Base-by-base conservation (phyloP, 2,113 vertebrate genomes). In the Hippoglossus stenolepis region DNA sequence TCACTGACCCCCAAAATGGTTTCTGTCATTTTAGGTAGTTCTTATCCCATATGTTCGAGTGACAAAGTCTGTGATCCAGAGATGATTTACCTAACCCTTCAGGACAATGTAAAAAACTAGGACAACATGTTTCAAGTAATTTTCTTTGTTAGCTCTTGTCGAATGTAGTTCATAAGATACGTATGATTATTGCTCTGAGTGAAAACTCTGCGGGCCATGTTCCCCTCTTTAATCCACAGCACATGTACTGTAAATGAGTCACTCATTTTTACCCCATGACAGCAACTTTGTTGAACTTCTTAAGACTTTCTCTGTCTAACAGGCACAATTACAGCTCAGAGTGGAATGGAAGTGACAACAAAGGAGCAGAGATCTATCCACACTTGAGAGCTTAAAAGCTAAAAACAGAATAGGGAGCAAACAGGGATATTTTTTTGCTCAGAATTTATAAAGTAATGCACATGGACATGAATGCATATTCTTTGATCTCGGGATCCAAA, bases 311-410 rank as follows among this genome's bases (percentile, higher is more conserved):
- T 82, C 51, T 70, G 71, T 80, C 72, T 82, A 67, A 79, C 69
- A 81, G 79, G 68, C 70, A 80, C 61, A 82, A 75, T 83, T 84
- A 80, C 56, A 79, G 77, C 70, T 80, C 75, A 54, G 9, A 40
- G 63, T 53, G 70, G 61, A 88, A 72, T 38, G 53, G 47, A 85
- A 73, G 31, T 77, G 74, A 81, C 82, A 84, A 78, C 80, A 78
- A 85, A 89, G 58, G 62, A 77, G 47, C 53, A 67, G 11, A 66
- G 47, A 74, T 79, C 63, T 57, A 43, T 68, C 38, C 47, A 35
- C 65, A 72, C 69, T 81, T 73, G 65, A 86, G 87, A 70, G 83
- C 69, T 76, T 79, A 71, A 80, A 86, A 75, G 75, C 73, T 67
- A 78, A 75, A 78, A 87, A 78, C 67, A 68, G 43, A 80, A 75